These are phyloP conservation scores for Mormyrus proboscirostris DNA, from an alignment of 2,797 vertebrate species.

Conservation along the genomic window DNA sequence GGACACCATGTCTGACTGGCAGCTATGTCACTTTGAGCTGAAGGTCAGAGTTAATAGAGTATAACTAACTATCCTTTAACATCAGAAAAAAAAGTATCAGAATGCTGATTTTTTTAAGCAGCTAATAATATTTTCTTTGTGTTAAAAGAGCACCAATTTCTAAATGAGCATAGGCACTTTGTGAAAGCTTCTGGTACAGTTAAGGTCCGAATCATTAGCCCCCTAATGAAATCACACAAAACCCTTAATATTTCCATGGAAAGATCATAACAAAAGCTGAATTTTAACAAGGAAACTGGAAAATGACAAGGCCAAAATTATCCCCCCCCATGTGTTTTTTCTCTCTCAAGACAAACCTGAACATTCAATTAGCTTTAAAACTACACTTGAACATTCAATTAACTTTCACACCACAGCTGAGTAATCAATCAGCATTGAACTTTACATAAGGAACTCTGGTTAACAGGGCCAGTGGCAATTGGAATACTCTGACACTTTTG, in stretches of 20 bases:
- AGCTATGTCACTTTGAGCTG: not conserved
- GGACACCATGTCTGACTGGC: not conserved
- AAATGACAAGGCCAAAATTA: too few relatives aligned
- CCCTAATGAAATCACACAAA: not conserved
- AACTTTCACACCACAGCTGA: too few relatives aligned
- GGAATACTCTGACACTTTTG: too few relatives aligned
- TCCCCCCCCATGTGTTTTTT: too few relatives aligned
- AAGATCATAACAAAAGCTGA: not conserved
- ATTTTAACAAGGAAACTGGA: too few relatives aligned
- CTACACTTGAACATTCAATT: too few relatives aligned
- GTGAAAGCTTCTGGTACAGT: not conserved
- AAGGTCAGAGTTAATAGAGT: not conserved
- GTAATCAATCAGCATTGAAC: too few relatives aligned
- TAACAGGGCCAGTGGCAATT: too few relatives aligned
- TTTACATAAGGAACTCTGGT: too few relatives aligned
- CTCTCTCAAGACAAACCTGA: too few relatives aligned
- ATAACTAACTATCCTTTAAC: not conserved
- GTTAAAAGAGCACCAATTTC: not conserved
- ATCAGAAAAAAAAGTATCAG: not conserved
- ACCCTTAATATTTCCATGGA: too few relatives aligned
- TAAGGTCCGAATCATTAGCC: not conserved
- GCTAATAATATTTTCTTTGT: not conserved
- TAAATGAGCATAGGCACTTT: not conserved
- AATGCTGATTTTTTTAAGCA: not conserved
- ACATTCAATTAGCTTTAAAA: too few relatives aligned